These are phyloP conservation scores for Apodemia hepburni DNA, from an alignment of 2,888 invertebrate species.

Conservation along the genomic window DNA sequence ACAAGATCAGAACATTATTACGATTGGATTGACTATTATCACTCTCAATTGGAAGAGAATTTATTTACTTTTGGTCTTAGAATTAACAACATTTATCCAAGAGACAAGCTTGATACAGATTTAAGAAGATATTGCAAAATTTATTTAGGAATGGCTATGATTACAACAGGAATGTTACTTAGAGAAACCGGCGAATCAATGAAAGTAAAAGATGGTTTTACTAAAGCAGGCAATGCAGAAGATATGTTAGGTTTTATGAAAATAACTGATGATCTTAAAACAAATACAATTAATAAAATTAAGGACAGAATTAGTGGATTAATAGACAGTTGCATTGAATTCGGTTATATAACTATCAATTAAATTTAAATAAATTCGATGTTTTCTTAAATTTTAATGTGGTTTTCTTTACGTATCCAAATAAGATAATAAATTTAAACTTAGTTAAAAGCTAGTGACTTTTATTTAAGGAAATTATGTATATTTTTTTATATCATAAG, in stretches of 20 bases:
- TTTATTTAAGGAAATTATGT: too few species aligned
- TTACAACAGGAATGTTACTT: background rate
- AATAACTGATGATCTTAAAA: conserved; percentile 8
- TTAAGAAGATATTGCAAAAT: conserved; percentile 37
- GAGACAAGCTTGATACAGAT: conserved; percentile 39
- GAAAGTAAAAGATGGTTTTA: conserved; percentile 4
- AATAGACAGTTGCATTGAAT: conserved; percentile 32
- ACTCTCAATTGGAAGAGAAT: conserved; percentile 36
- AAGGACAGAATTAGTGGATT: conserved; percentile 33
- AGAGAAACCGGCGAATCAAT: conserved; percentile 11
- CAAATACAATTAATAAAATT: conserved; percentile 20
- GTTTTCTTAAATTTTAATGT: background rate
- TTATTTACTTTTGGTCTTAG: conserved; percentile 36
- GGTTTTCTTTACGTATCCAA: too few species aligned
- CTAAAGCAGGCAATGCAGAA: background rate
- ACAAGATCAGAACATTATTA: conserved; percentile 34
- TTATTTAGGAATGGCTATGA: conserved; percentile 28
- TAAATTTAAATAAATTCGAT: background rate
- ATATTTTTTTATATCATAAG: too few species aligned
- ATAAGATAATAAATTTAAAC: too few species aligned
- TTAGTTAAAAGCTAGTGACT: too few species aligned
- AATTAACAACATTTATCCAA: conserved; percentile 37
- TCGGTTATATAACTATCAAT: conserved; percentile 24
- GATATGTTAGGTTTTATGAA: conserved; percentile 12
- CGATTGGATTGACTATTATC: conserved; percentile 40